Evolutionary conservation across 1,140 invertebrate species (phyloP).

Genomic region (Drosophila sulfurigaster): DNA sequence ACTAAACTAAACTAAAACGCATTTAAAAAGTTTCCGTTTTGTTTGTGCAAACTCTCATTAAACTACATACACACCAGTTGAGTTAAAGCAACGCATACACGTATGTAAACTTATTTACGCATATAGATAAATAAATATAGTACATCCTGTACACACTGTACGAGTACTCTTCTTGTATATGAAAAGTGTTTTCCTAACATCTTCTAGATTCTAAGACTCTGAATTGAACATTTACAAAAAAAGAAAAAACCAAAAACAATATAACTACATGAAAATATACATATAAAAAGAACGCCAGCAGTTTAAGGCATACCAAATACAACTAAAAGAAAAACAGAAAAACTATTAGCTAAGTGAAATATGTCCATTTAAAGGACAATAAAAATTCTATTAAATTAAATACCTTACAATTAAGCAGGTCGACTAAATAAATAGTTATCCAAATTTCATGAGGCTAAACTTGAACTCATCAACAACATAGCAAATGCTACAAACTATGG

Average conservation of each 20-base stretch:
- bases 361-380: conserved; percentile 80
- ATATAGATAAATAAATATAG: conserved; percentile 4
- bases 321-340: conserved; percentile 21
- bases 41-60: conserved; percentile 57
- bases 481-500: conserved; percentile 42
- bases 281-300: conserved; percentile 36
- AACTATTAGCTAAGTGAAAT: conserved; percentile 76
- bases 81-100: conserved; percentile 58
- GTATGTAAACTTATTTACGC: conserved; percentile 18
- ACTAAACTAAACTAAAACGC: conserved; percentile 66
- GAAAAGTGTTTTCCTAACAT: conserved; percentile 71
- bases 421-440: conserved; percentile 47
- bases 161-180: conserved; percentile 23
- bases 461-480: conserved; percentile 50
- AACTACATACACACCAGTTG: conserved; percentile 54
- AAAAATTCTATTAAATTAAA: conserved; percentile 71
- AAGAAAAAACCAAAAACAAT: conserved; percentile 6
- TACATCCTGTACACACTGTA: conserved; percentile 1
- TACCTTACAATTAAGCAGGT: conserved; percentile 52
- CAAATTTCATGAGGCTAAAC: conserved; percentile 42
- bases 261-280: conserved; percentile 22
- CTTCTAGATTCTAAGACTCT: conserved; percentile 69
- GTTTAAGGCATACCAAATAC: conserved; percentile 45
- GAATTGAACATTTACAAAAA: conserved; percentile 44
- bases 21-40: conserved; percentile 73